Conservation (phyloP, 2,113 vertebrate species). For the Grammomys dolichurus region DNA sequence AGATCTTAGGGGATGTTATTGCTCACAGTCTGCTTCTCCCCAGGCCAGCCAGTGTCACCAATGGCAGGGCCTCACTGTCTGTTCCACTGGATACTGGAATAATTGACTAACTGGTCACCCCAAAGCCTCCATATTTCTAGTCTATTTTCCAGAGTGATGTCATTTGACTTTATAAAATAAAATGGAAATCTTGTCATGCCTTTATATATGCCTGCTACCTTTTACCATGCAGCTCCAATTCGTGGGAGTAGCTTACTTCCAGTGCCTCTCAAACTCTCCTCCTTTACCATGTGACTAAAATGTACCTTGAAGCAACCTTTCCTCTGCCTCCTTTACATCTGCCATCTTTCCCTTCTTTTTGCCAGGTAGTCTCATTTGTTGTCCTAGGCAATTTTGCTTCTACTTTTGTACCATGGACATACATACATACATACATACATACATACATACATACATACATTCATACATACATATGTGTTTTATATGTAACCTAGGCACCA, state of each 20-base stretch:
- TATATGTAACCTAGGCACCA: neutral
- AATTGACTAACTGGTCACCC: neutral
- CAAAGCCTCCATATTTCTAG: neutral
- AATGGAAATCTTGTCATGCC: neutral
- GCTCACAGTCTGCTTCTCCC: neutral
- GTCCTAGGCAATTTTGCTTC: neutral
- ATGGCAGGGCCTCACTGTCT: neutral
- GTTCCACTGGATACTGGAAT: neutral
- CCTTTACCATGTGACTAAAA: neutral
- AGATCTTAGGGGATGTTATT: neutral
- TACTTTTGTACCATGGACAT: neutral
- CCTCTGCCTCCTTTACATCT: neutral
- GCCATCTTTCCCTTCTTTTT: neutral
- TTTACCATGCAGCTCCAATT: neutral
- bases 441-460: too few relatives aligned
- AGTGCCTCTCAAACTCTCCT: neutral
- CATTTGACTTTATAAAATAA: constrained; percentile 19
- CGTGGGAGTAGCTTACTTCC: neutral
- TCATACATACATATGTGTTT: neutral
- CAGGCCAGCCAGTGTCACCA: neutral
- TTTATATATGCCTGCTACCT: neutral
- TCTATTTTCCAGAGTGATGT: neutral
- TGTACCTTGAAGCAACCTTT: neutral
- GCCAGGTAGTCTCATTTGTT: neutral
- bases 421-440: neutral